Base-by-base conservation (phyloP, 2,113 vertebrate genomes). In the Nothobranchius furzeri region DNA sequence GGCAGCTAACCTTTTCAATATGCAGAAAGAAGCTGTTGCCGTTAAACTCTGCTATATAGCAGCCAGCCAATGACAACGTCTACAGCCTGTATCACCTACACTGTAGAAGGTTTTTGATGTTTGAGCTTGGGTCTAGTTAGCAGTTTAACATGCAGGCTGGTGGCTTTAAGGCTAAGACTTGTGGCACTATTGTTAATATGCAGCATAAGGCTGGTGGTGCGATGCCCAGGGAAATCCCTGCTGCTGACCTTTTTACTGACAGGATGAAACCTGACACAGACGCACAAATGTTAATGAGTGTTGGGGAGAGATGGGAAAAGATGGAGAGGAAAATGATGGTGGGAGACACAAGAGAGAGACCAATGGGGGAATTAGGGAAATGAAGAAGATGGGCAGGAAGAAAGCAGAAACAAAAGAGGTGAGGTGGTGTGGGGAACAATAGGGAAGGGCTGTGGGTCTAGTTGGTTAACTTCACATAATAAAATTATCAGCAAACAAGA, bases 231-330 rank as follows among this genome's bases (percentile, higher is more conserved):
- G 89, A 91, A 89, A 89, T 88, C 87, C 89, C 88, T 76, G 83
- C 84, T 85, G 85, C 85, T 90, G 89, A 91, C 89, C 89, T 91
- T 91, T 30, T 89, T 79, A 75, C 79, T 90, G 88, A 91, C 83
- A 77, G 89, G 82, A 91, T 91, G 81, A 87, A 89, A 88, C 77
- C 87, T 83, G 88, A 90, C 89, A 86, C 77, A 82, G 70, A 87
- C 75, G 82, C 84, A 87, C 69, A 84, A 73, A 86, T 80, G 82
- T 64, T 87, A 87, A 87, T 87, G 82, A 88, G 71, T 53, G 70
- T 60, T 81, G 48, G 66, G 68, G 78, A 73, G 67, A 73, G 64
- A 68, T 60, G 46, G 65, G 63, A 67, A 45, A 59, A 75, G 73
- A 70, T 65, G 42, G 68, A 24, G 65, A 65, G 45, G 25, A 74